phyloP scores from a whole-genome alignment of 2,888 invertebrate species.

The Pristionchus arcanus region DNA sequence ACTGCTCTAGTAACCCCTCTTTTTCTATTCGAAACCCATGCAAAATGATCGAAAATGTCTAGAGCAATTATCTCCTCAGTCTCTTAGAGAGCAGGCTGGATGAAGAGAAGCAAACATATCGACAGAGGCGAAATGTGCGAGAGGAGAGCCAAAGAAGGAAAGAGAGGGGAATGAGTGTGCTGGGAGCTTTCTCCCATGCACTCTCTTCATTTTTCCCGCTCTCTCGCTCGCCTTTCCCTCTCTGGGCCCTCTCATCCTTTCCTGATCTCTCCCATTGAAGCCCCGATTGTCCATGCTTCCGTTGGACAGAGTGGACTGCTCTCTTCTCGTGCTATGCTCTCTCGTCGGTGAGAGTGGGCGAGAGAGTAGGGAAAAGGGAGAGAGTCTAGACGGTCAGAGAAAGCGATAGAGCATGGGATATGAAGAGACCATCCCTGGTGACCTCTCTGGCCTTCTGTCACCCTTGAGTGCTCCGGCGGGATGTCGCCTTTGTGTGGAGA shows the following conservation, averaged over 20 bases:
- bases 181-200: slow-evolving; percentile 33
- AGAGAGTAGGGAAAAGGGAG: neutral
- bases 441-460: neutral
- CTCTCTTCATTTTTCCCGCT: neutral
- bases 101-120: slow-evolving; percentile 3
- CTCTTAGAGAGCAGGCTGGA: neutral
- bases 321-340: neutral
- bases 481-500: neutral
- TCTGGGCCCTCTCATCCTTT: neutral
- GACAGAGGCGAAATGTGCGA: neutral
- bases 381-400: neutral
- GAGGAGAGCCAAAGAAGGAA: slow-evolving; percentile 16
- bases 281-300: slow-evolving; percentile 3
- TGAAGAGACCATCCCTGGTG: neutral
- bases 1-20: neutral
- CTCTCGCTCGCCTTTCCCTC: neutral
- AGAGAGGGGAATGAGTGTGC: slow-evolving; percentile 9
- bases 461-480: neutral
- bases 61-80: neutral
- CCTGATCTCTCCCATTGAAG: neutral
- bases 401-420: neutral
- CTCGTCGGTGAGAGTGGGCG: slow-evolving; percentile 11
- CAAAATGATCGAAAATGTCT: neutral
- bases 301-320: neutral
- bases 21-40: neutral